Conservation (phyloP, 2,113 vertebrate species). For the Mola mola region DNA sequence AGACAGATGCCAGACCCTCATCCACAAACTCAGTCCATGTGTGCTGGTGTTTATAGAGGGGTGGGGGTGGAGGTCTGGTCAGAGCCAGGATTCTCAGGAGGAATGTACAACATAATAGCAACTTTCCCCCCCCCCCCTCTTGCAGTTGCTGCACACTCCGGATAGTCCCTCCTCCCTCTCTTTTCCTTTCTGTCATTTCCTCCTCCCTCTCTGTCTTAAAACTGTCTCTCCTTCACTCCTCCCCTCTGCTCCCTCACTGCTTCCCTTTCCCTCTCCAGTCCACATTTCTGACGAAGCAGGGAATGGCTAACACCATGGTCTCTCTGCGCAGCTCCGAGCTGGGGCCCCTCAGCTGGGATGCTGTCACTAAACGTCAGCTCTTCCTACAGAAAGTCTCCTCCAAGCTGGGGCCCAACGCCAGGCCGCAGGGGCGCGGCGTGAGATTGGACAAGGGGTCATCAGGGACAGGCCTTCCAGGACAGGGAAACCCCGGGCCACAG, state of each 20-base stretch:
- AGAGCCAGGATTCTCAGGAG: conserved; percentile 40
- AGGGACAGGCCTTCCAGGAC: conserved; percentile 41
- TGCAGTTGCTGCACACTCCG: conserved; percentile 51
- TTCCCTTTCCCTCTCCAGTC: conserved; percentile 25
- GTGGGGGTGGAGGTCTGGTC: conserved; percentile 10
- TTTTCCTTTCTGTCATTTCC: conserved; percentile 8
- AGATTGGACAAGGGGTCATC: conserved; percentile 25
- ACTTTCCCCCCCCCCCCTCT: conserved; percentile 38
- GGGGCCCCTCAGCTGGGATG: conserved; percentile 69
- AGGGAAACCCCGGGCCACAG: conserved; percentile 19
- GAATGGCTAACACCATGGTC: conserved; percentile 80
- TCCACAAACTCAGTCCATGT: conserved; percentile 70
- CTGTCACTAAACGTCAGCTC: conserved; percentile 75
- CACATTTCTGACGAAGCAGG: conserved; percentile 50
- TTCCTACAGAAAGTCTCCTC: conserved; percentile 79
- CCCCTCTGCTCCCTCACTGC: conserved; percentile 40
- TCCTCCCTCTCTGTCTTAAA: conserved; percentile 34
- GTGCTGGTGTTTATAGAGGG: conserved; percentile 62
- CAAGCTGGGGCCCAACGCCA: conserved; percentile 64
- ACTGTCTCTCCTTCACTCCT: conserved; percentile 43
- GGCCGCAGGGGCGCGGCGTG: conserved; percentile 36
- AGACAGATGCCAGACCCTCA: conserved; percentile 26
- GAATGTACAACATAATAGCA: conserved; percentile 64
- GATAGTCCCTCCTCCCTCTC: conserved; percentile 35
- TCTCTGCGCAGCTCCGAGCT: conserved; percentile 70